Evolutionary conservation across 2,113 vertebrate genomes (phyloP), one percentile per base, ranked within the genome.

Genomic region (Todiramphus saurophagus): DNA sequence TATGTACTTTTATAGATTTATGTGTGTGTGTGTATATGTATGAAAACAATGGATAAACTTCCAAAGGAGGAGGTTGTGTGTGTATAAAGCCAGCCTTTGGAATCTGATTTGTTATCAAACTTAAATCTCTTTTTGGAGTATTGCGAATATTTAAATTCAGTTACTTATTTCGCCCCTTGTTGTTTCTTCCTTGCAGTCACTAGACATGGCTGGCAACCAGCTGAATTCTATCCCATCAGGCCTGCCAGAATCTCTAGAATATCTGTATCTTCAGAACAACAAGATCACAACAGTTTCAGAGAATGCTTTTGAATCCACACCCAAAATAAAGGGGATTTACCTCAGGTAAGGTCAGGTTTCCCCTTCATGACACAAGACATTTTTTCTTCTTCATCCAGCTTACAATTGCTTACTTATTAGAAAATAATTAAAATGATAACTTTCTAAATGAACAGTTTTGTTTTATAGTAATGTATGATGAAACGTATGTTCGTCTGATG

Each of bases 251-350:
- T 98, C 99, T 31, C 97, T 99, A 11, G 99, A 99, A 86, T 99
- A 99, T 85, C 97, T 99, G 20, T 98, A 99, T 94, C 98, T 99
- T 79, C 98, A 99, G 96, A 99, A 98, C 96, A 99, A 99, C 96
- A 98, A 98, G 94, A 99, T 99, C 87, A 98, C 98, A 67, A 95
- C 85, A 0, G 90, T 99, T 88, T 97, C 98, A 4, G 98, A 98
- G 56, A 97, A 98, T 20, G 98, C 98, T n/a, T 99, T 99, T 64
- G 98, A 99, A 94, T 98, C 98, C 74, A 99, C 99, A 9, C 99
- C 99, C 53, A 99, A 99, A 76, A 98, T 99, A 97, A 99, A 99
- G 96, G 99, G 99, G 46, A 98, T 99, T 98, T 99, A 98, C 94
- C 99, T 99, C 93, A 99, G 99, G 99, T 99, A 97, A 92, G 92